Conservation (phyloP, 1,140 invertebrate genomes). For the Oncopodura yosiiana region DNA sequence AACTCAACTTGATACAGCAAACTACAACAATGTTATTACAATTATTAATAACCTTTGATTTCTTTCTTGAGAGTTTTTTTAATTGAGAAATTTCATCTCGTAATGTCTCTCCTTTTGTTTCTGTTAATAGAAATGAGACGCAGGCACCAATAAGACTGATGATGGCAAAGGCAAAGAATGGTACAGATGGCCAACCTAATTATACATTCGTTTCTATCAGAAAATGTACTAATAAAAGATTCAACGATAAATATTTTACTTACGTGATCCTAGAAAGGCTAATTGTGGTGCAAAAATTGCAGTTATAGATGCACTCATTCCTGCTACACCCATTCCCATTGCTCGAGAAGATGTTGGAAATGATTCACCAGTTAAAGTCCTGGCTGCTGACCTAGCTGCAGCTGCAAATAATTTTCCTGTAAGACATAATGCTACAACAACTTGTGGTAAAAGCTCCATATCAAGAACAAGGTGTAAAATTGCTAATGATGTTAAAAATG, state of each 20-base stretch:
- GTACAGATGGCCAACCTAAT: constrained; percentile 10
- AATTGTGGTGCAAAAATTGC: constrained; percentile 6
- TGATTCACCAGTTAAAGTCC: constrained; percentile 13
- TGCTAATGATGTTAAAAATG: constrained; percentile 12
- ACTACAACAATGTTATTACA: too few species aligned
- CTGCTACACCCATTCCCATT: constrained; percentile 13
- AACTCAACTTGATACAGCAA: too few species aligned
- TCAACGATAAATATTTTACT: not conserved
- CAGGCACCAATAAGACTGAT: constrained; percentile 7
- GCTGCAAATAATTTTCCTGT: constrained; percentile 14
- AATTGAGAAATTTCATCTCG: not conserved
- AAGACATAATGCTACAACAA: constrained; percentile 10
- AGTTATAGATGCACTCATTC: constrained; percentile 10
- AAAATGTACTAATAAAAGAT: not conserved
- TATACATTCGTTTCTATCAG: not conserved
- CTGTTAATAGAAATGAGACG: constrained; percentile 4
- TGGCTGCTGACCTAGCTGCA: not conserved
- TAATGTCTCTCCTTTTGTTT: constrained; percentile 18
- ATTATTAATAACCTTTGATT: too few species aligned
- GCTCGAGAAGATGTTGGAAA: constrained; percentile 3
- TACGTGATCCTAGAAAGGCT: constrained; percentile 7
- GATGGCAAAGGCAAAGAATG: constrained; percentile 10
- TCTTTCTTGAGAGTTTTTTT: too few species aligned
- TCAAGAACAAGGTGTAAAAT: constrained; percentile 9
- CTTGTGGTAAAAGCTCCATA: not conserved